Evolutionary conservation across 2,797 vertebrate genomes (phyloP).

Genomic region (Tenualosa thibaudeaui): DNA sequence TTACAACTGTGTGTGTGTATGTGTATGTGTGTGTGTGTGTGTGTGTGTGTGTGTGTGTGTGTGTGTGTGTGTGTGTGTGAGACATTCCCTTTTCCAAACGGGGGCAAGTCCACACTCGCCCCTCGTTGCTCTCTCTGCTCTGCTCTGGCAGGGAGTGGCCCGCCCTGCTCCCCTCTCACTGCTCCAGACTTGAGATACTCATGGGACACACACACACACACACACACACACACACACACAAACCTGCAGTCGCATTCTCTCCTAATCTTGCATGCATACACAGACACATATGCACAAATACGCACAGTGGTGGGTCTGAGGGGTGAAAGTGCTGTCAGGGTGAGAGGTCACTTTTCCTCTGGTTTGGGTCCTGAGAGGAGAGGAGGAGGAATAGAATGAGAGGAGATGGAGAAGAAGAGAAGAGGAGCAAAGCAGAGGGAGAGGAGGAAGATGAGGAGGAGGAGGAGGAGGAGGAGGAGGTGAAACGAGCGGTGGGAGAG

Average conservation of each 20-base stretch:
- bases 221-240: not conserved
- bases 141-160: conserved; percentile 56
- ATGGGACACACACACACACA: conserved; percentile 26
- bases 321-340: not conserved
- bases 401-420: too few relatives aligned
- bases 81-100: conserved; percentile 77
- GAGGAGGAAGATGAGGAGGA: too few relatives aligned
- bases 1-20: conserved; percentile 70
- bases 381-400: too few relatives aligned
- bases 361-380: too few relatives aligned
- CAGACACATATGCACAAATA: not conserved
- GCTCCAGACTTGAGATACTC: not conserved
- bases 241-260: too few relatives aligned
- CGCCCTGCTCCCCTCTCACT: conserved; percentile 13
- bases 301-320: not conserved
- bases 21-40: conserved; percentile 54
- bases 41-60: conserved; percentile 54
- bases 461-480: too few relatives aligned
- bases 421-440: too few relatives aligned
- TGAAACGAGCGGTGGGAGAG: too few relatives aligned
- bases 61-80: conserved; percentile 54
- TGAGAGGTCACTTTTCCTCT: not conserved
- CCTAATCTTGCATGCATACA: not conserved
- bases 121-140: conserved; percentile 11
- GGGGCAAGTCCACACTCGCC: conserved; percentile 66